phyloP scores from a whole-genome alignment of 2,797 vertebrate genomes.

The Podargus strigoides region DNA sequence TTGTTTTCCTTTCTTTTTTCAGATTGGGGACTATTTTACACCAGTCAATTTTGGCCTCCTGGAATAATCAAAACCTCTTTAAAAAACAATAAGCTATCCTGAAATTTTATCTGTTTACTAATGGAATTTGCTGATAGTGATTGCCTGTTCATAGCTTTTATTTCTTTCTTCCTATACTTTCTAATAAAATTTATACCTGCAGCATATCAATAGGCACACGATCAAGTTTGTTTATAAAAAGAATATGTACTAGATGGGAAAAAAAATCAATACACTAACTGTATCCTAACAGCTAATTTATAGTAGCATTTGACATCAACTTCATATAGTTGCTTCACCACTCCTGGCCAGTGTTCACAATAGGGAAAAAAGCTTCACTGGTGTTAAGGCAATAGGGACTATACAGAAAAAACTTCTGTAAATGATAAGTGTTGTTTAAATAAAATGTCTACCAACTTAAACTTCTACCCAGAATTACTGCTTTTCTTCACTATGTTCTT shows the following conservation, averaged over 20 bases:
- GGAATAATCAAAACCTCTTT: constrained; percentile 8
- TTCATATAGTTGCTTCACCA: background rate
- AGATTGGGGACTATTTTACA: background rate
- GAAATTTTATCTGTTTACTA: constrained; percentile 4
- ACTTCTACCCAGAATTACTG: background rate
- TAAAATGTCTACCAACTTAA: background rate
- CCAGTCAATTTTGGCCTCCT: background rate
- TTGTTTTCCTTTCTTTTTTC: background rate
- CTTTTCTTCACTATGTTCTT: background rate
- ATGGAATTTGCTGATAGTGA: background rate
- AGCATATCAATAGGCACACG: background rate
- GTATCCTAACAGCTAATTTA: background rate
- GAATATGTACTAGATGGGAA: background rate
- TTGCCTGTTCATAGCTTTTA: background rate
- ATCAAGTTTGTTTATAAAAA: constrained; percentile 24
- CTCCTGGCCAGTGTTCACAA: background rate
- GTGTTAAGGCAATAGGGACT: background rate
- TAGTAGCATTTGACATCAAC: background rate
- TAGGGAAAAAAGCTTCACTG: background rate
- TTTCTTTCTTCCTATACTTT: constrained; percentile 12
- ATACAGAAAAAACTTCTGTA: background rate
- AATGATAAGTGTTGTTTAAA: background rate
- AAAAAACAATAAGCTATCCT: background rate
- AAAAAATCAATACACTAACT: constrained; percentile 7
- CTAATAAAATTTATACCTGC: constrained; percentile 25